Conservation (phyloP, 2,888 invertebrate genomes). For the Protonemura montana region DNA sequence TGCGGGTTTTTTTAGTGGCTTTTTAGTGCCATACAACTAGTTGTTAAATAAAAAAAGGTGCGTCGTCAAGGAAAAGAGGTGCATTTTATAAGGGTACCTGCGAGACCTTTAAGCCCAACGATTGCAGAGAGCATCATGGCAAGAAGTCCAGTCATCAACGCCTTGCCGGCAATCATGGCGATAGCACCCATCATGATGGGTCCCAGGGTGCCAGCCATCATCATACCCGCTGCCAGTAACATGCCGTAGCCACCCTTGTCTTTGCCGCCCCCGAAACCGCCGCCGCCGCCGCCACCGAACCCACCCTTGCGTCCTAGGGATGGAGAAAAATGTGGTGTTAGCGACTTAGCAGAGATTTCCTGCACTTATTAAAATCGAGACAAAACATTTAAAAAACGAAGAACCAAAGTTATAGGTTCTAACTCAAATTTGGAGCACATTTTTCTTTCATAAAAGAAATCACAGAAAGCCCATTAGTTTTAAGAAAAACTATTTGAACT, state of each 20-base stretch:
- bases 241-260: conserved; percentile 58
- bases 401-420: too few relatives aligned
- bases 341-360: too few relatives aligned
- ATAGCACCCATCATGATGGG: conserved; percentile 78
- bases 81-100: neutral
- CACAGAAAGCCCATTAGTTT: too few relatives aligned
- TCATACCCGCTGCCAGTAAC: conserved; percentile 62
- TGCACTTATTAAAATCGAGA: too few relatives aligned
- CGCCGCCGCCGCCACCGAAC: conserved; percentile 45
- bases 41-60: too few relatives aligned
- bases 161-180: conserved; percentile 82
- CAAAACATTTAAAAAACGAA: too few relatives aligned
- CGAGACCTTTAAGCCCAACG: conserved; percentile 76
- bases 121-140: conserved; percentile 80
- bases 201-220: conserved; percentile 76
- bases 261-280: conserved; percentile 55
- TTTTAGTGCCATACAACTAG: too few relatives aligned
- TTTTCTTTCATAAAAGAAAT: too few relatives aligned
- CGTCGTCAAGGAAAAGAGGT: too few relatives aligned
- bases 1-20: too few relatives aligned
- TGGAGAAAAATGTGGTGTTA: neutral
- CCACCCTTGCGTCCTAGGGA: conserved; percentile 53
- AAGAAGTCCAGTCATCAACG: conserved; percentile 82
- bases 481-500: too few relatives aligned
- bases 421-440: too few relatives aligned